Conservation (phyloP, 2,888 invertebrate genomes). For the Metopia argyrocephala region DNA sequence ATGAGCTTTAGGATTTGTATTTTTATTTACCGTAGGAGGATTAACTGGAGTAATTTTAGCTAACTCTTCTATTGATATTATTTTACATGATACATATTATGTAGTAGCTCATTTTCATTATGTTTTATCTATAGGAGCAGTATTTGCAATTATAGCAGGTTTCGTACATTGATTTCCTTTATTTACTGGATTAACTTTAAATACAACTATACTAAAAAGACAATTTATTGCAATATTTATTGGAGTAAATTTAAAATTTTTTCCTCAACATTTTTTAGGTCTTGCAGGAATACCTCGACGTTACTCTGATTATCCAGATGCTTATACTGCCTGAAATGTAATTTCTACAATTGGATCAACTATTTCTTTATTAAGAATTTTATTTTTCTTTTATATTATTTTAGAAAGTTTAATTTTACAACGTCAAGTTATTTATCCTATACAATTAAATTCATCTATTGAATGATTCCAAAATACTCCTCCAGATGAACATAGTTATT, state of each 20-base stretch:
- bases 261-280: constrained; percentile 88
- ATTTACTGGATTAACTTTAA: constrained; percentile 83
- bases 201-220: constrained; percentile 82
- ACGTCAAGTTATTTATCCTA: constrained; percentile 79
- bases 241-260: constrained; percentile 88
- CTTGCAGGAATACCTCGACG: constrained; percentile 87
- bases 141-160: constrained; percentile 88
- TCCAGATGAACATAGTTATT: constrained; percentile 82
- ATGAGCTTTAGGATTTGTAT: constrained; percentile 87
- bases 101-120: constrained; percentile 91
- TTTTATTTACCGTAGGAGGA: constrained; percentile 88
- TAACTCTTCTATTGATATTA: constrained; percentile 88
- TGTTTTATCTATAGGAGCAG: constrained; percentile 88
- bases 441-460: constrained; percentile 81
- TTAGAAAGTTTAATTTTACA: constrained; percentile 82
- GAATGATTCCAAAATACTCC: constrained; percentile 82
- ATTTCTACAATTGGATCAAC: constrained; percentile 84
- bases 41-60: constrained; percentile 83
- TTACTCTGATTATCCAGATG: constrained; percentile 86
- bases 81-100: constrained; percentile 90
- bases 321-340: constrained; percentile 83
- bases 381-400: constrained; percentile 82
- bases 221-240: constrained; percentile 87
- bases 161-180: constrained; percentile 86
- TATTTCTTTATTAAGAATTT: constrained; percentile 81